Evolutionary conservation across 2,888 invertebrate species (phyloP).

Genomic region (Drosophila setosimentum): DNA sequence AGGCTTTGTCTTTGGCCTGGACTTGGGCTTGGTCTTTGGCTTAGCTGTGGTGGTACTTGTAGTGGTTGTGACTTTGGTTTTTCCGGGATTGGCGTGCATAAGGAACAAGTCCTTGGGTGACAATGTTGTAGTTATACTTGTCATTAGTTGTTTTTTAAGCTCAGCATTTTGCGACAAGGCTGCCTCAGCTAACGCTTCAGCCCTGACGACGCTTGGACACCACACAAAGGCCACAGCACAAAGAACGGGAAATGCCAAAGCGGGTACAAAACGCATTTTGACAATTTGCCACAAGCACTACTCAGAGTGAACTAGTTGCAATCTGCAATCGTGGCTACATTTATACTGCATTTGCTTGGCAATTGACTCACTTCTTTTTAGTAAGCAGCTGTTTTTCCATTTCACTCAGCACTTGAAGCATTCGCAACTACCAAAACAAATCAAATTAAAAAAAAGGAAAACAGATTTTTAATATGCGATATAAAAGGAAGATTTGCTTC

Average conservation of each 20-base stretch:
- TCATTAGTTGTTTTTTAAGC: neutral
- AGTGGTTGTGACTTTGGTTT: neutral
- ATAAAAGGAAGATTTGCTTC: constrained; percentile 24
- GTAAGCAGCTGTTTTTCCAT: constrained; percentile 44
- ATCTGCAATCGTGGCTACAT: constrained; percentile 14
- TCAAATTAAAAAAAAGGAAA: neutral
- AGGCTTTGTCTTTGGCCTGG: constrained; percentile 1
- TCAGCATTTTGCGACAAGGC: neutral
- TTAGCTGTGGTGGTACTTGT: neutral
- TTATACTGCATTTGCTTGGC: constrained; percentile 25
- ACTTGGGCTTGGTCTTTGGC: neutral
- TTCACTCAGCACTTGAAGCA: neutral
- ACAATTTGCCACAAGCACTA: constrained; percentile 6
- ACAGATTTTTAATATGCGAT: constrained; percentile 12
- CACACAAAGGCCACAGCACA: constrained; percentile 11
- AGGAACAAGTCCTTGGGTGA: constrained; percentile 49
- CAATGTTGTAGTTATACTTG: constrained; percentile 26
- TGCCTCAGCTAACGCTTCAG: constrained; percentile 8
- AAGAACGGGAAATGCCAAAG: constrained; percentile 9
- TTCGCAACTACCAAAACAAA: constrained; percentile 23
- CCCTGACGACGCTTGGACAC: neutral
- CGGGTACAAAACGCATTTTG: constrained; percentile 35
- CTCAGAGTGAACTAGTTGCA: constrained; percentile 31
- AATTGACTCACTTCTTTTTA: constrained; percentile 30
- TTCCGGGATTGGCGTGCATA: constrained; percentile 22